Percentiles rank a stretch among this genome's conserved stretches.
Evolutionary conservation across 2,888 invertebrate species (phyloP).

Genomic region (Coelopa pilipes): DNA sequence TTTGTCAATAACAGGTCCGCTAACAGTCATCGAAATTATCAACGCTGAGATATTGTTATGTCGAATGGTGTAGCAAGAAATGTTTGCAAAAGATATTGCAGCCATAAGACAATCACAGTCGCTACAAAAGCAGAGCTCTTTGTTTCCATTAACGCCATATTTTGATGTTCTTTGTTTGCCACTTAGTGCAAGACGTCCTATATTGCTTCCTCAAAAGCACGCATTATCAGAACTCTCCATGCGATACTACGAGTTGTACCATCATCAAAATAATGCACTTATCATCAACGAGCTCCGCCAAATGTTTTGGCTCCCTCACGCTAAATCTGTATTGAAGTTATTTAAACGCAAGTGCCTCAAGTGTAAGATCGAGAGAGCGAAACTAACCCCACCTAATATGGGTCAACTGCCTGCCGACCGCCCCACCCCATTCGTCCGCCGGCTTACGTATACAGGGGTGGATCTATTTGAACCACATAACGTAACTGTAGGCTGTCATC

Average conservation of each 20-base stretch:
- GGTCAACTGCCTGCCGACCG: conserved; percentile 38
- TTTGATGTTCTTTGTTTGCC: conserved; percentile 35
- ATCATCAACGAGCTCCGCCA: conserved; percentile 36
- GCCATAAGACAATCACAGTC: conserved; percentile 8
- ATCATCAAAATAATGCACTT: conserved; percentile 36
- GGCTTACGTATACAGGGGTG: conserved; percentile 40
- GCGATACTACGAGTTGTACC: conserved; percentile 28
- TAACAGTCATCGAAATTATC: conserved; percentile 11
- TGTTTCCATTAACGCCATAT: conserved; percentile 22
- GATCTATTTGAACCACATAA: conserved; percentile 38
- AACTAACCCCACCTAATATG: conserved; percentile 34
- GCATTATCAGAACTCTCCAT: conserved; percentile 30
- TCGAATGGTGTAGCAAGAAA: conserved; percentile 23
- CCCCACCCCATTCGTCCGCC: conserved; percentile 37
- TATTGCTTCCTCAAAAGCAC: conserved; percentile 38
- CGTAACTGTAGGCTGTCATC: conserved; percentile 45
- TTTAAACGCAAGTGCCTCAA: conserved; percentile 5
- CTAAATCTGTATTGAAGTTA: conserved; percentile 12
- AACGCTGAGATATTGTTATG: conserved; percentile 23
- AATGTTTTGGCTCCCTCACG: conserved; percentile 39
- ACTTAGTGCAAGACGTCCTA: conserved; percentile 33
- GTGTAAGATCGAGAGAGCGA: conserved; percentile 33
- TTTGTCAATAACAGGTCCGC: not conserved
- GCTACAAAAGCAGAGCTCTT: conserved; percentile 21
- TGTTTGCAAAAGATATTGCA: conserved; percentile 22